These are phyloP conservation scores for Ellobius talpinus DNA, from an alignment of 2,113 vertebrate species.

Conservation along the genomic window DNA sequence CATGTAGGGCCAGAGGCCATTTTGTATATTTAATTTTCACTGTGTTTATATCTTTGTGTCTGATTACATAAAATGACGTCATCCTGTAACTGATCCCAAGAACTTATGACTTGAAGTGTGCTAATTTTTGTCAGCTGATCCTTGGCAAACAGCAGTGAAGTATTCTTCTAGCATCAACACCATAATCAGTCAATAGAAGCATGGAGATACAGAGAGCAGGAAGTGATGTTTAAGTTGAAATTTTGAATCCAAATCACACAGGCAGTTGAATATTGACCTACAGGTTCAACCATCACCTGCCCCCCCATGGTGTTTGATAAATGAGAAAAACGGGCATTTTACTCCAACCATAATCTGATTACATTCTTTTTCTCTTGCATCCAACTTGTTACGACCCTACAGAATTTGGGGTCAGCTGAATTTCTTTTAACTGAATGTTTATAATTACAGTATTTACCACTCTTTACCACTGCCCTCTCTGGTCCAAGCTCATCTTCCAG, in stretches of 20 bases:
- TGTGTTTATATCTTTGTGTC: background rate
- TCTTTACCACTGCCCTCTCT: background rate
- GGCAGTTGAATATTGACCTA: background rate
- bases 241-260: background rate
- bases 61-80: background rate
- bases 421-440: background rate
- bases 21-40: background rate
- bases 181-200: background rate
- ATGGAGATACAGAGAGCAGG: background rate
- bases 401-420: background rate
- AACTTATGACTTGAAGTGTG: background rate
- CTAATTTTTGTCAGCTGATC: background rate
- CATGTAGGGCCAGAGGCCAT: background rate
- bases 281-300: background rate
- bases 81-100: conserved; percentile 18
- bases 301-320: background rate
- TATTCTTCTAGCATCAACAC: background rate
- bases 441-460: background rate
- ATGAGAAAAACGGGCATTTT: background rate
- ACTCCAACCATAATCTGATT: background rate
- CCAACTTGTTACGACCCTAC: background rate
- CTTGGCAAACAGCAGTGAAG: background rate
- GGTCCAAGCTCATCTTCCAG: background rate
- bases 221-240: background rate
- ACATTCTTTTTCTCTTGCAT: background rate